Evolutionary conservation across 2,888 invertebrate species (phyloP).

Genomic region (Eupithecia insigniata): DNA sequence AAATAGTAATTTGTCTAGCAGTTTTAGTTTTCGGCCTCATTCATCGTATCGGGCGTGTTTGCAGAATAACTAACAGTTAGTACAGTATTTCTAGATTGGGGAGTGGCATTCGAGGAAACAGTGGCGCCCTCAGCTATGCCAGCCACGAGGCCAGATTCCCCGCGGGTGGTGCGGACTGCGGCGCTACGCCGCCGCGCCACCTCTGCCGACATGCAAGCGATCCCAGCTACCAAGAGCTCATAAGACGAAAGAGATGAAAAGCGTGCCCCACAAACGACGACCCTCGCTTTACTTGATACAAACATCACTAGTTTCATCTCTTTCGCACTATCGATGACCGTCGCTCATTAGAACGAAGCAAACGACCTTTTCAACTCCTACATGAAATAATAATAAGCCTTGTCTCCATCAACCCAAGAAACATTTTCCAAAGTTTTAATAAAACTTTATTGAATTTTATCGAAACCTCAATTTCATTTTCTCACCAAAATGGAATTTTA

Average conservation of each 20-base stretch:
- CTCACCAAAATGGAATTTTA: constrained; percentile 68
- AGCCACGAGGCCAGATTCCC: constrained; percentile 1
- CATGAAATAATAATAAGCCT: constrained; percentile 28
- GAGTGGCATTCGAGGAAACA: constrained; percentile 23
- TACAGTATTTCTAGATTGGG: constrained; percentile 10
- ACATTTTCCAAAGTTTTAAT: constrained; percentile 20
- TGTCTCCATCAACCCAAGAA: constrained; percentile 22
- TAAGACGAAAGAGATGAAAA: constrained; percentile 47
- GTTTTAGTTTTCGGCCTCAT: not conserved
- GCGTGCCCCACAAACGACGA: constrained; percentile 46
- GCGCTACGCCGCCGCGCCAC: constrained; percentile 76
- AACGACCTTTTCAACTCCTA: constrained; percentile 53
- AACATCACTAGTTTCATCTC: constrained; percentile 54
- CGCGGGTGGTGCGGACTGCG: constrained; percentile 44
- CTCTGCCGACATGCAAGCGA: constrained; percentile 82
- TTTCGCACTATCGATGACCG: constrained; percentile 64
- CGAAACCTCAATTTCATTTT: constrained; percentile 55
- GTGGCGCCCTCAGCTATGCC: constrained; percentile 30
- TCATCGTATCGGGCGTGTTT: not conserved
- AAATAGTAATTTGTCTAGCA: not conserved
- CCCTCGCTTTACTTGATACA: constrained; percentile 20
- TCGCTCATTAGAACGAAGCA: constrained; percentile 60
- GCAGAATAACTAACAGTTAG: constrained; percentile 27
- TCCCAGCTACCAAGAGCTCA: constrained; percentile 76
- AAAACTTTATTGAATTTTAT: constrained; percentile 45